Conservation (phyloP, 30 jellyfish, hydroid and myxozoan genomes). For the Rhopilema esculentum region DNA sequence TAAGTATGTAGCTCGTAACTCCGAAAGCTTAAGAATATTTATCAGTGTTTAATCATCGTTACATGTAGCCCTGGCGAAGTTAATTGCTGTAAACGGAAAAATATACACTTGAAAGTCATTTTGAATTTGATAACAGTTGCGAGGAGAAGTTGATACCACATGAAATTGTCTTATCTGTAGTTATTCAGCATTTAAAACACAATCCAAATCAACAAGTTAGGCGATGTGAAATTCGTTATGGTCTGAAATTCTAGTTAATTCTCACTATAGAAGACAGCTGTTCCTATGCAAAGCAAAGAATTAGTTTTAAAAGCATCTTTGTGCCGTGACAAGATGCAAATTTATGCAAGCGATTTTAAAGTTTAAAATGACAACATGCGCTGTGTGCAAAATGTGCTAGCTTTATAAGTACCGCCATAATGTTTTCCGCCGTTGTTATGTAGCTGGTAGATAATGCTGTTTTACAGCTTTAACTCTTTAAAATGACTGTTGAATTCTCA, state of each 20-base stretch:
- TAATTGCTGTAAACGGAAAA: too few species aligned
- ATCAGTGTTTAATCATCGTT: too few species aligned
- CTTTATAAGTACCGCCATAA: not conserved
- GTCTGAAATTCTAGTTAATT: not conserved
- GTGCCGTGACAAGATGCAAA: not conserved
- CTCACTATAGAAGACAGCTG: not conserved
- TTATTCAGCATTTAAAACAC: not conserved
- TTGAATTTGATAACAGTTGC: too few species aligned
- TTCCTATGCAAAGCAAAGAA: not conserved
- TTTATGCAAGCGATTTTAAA: not conserved
- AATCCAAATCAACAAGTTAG: not conserved
- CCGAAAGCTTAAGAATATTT: too few species aligned
- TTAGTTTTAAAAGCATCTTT: not conserved
- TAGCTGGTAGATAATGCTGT: not conserved
- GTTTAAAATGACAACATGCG: not conserved
- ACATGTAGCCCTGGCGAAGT: too few species aligned
- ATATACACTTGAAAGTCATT: too few species aligned
- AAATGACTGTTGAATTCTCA: not conserved
- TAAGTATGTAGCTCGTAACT: too few species aligned
- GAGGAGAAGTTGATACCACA: too few species aligned
- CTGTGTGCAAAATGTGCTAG: not conserved
- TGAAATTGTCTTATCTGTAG: too few species aligned
- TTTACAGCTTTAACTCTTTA: not conserved
- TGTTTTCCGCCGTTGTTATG: not conserved
- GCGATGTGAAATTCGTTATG: not conserved